These are phyloP conservation scores for Aplocera efformata DNA, from an alignment of 2,888 invertebrate species.

Conservation along the genomic window DNA sequence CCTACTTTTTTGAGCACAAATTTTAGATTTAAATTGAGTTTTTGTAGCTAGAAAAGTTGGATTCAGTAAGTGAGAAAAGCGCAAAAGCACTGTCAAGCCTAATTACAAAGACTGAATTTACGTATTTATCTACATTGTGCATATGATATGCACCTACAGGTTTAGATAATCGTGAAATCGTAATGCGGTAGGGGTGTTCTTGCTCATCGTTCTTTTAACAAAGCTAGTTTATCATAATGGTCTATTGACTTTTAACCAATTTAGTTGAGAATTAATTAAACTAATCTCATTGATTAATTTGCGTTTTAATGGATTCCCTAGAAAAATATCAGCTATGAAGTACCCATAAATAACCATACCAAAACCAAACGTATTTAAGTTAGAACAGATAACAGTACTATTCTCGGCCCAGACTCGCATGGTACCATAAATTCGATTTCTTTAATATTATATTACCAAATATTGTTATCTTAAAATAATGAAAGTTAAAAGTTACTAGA, in stretches of 20 bases:
- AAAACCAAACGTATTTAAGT: too few species aligned
- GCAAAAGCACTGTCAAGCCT: slow-evolving; percentile 49
- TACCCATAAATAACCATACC: too few species aligned
- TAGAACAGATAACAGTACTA: too few species aligned
- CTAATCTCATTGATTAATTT: slow-evolving; percentile 29
- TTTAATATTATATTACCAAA: too few species aligned
- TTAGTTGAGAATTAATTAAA: slow-evolving; percentile 48
- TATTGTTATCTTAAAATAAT: too few species aligned
- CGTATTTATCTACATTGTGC: slow-evolving; percentile 54
- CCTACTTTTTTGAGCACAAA: slow-evolving; percentile 13
- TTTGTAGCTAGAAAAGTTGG: slow-evolving; percentile 43
- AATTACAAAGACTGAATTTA: slow-evolving; percentile 74
- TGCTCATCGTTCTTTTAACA: slow-evolving; percentile 61
- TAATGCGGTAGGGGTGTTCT: slow-evolving; percentile 38
- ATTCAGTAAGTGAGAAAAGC: slow-evolving; percentile 33
- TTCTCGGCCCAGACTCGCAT: too few species aligned
- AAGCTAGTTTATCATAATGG: slow-evolving; percentile 64
- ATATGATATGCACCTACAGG: slow-evolving; percentile 31
- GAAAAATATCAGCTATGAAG: too few species aligned
- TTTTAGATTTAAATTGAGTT: slow-evolving; percentile 27
- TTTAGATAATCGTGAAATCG: slow-evolving; percentile 14
- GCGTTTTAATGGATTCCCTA: too few species aligned
- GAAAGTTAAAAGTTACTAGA: too few species aligned
- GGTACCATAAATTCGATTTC: too few species aligned
- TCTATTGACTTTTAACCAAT: slow-evolving; percentile 66